Percentiles rank a stretch among this genome's conserved stretches.
These are phyloP conservation scores for Scarus forsteni DNA, from an alignment of 2,797 vertebrate genomes.

Conservation along the genomic window DNA sequence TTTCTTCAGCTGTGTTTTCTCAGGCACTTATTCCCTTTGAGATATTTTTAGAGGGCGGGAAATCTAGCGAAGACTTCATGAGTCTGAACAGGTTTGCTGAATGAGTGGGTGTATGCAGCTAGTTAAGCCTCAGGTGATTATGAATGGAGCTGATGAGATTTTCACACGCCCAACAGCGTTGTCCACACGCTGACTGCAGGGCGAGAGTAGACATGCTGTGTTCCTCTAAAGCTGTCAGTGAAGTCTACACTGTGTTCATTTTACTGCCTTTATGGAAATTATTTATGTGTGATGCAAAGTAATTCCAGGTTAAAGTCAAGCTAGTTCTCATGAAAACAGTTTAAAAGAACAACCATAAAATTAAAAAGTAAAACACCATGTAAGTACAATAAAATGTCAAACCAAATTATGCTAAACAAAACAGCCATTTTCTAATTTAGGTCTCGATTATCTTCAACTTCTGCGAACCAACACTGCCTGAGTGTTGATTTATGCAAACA, in stretches of 20 bases:
- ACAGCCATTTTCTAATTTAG: too few relatives aligned
- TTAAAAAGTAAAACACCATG: too few relatives aligned
- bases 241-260: background rate
- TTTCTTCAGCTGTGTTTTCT: slow-evolving; percentile 44
- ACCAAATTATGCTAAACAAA: too few relatives aligned
- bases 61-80: slow-evolving; percentile 5
- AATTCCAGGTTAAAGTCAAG: too few relatives aligned
- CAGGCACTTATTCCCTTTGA: background rate
- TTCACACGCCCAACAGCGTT: slow-evolving; percentile 3
- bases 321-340: too few relatives aligned
- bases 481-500: too few relatives aligned
- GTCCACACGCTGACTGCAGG: slow-evolving; percentile 8
- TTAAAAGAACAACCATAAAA: too few relatives aligned
- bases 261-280: too few relatives aligned
- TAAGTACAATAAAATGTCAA: too few relatives aligned
- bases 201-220: background rate
- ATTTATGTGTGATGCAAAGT: background rate
- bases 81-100: slow-evolving; percentile 19
- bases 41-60: slow-evolving; percentile 50
- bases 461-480: too few relatives aligned
- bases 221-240: background rate
- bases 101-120: background rate
- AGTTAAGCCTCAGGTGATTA: slow-evolving; percentile 53
- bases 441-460: too few relatives aligned
- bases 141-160: slow-evolving; percentile 42